Conservation (phyloP, 2,113 vertebrate genomes). For the Forbesichthys papilliferus region DNA sequence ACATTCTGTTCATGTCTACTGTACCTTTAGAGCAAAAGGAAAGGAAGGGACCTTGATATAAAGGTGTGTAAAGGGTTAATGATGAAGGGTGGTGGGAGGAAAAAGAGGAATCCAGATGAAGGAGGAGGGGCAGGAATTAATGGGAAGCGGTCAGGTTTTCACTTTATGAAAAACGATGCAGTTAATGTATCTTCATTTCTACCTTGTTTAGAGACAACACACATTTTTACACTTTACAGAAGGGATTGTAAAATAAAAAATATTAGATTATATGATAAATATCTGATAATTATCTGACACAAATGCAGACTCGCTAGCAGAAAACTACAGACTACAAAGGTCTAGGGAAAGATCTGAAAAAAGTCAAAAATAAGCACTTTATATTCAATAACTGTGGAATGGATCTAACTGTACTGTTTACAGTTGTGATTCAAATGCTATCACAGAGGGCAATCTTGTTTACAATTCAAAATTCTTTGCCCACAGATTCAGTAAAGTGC, state of each 20-base stretch:
- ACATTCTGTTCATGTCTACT: no score
- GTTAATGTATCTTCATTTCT: slow-evolving; percentile 2
- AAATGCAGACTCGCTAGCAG: no score
- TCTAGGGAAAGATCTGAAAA: not conserved
- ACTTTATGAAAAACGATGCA: slow-evolving; percentile 47
- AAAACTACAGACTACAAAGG: not conserved
- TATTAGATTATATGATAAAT: no score
- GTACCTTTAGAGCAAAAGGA: not conserved
- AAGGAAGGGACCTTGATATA: slow-evolving; percentile 1
- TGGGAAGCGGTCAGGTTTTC: slow-evolving; percentile 63
- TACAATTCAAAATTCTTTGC: slow-evolving; percentile 18
- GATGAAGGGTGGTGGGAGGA: slow-evolving; percentile 14
- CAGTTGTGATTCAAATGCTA: not conserved
- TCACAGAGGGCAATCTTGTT: slow-evolving; percentile 28
- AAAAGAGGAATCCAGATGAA: slow-evolving; percentile 1
- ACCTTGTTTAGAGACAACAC: not conserved
- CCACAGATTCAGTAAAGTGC: slow-evolving; percentile 3
- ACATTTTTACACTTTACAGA: slow-evolving; percentile 4
- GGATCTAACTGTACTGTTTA: not conserved
- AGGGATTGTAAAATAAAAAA: no score
- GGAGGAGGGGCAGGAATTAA: slow-evolving; percentile 30
- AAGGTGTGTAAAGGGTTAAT: slow-evolving; percentile 49
- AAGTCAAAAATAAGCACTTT: not conserved
- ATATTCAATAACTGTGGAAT: not conserved
- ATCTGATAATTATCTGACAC: no score